Percentiles rank a stretch among this genome's conserved stretches.
phyloP scores from a whole-genome alignment of 2,888 invertebrate genomes.

The Frankliniella intonsa region DNA sequence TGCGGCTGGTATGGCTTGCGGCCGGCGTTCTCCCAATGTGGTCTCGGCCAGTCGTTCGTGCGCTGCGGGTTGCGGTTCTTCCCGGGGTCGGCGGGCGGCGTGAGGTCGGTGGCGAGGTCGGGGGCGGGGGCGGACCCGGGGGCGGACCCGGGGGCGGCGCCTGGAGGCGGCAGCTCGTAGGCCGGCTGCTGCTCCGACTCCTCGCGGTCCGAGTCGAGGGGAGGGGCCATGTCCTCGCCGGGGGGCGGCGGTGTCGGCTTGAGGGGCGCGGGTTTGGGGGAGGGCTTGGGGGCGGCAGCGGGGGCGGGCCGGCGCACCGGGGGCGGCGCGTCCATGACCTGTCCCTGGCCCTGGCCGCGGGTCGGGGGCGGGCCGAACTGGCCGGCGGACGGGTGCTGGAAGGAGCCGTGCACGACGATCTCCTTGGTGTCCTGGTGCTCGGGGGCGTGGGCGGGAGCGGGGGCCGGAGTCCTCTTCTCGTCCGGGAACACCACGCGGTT shows the following conservation, averaged over 20 bases:
- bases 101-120: conserved; percentile 10
- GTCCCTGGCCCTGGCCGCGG: neutral
- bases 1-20: too few species aligned
- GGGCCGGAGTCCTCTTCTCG: neutral
- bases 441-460: too few species aligned
- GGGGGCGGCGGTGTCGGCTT: neutral
- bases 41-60: neutral
- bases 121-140: neutral
- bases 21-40: neutral
- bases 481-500: conserved; percentile 15
- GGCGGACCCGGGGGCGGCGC: neutral
- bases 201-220: conserved; percentile 14
- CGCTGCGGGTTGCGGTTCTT: neutral
- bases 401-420: conserved; percentile 12
- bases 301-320: neutral
- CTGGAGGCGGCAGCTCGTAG: neutral
- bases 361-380: neutral
- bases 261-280: too few species aligned
- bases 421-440: neutral
- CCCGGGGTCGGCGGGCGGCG: neutral
- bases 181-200: neutral
- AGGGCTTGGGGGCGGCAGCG: too few species aligned
- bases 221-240: neutral
- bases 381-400: conserved; percentile 1
- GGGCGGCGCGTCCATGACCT: conserved; percentile 17